phyloP scores from a whole-genome alignment of 2,113 vertebrate species.

The Tichodroma muraria region DNA sequence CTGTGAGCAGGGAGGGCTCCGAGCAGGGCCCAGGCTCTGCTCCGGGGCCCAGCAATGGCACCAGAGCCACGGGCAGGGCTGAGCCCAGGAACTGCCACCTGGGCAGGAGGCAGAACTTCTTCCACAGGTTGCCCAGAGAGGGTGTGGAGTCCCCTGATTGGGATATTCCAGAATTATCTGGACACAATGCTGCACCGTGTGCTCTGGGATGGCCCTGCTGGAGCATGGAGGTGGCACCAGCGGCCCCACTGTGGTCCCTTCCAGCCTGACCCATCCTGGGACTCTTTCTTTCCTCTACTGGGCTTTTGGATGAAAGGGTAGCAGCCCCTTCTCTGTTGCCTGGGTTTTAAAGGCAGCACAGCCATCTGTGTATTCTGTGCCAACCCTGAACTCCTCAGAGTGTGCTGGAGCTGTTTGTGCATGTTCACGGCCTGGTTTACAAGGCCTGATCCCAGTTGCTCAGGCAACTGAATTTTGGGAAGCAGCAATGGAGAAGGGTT shows the following conservation, averaged over 20 bases:
- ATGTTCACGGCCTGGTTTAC: background rate
- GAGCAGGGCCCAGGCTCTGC: too few species aligned
- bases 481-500: background rate
- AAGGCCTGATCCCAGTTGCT: background rate
- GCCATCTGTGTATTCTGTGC: background rate
- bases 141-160: background rate
- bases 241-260: too few species aligned
- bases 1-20: too few species aligned
- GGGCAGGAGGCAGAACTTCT: too few species aligned
- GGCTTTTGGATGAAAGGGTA: background rate
- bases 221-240: accelerated
- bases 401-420: background rate
- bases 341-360: background rate
- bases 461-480: background rate
- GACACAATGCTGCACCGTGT: background rate
- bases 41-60: too few species aligned
- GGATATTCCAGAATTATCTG: accelerated
- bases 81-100: too few species aligned
- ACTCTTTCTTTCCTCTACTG: background rate
- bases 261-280: background rate
- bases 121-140: background rate
- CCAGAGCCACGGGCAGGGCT: too few species aligned
- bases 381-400: background rate
- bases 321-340: background rate
- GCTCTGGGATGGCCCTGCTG: background rate